A percentile compares a stretch with the other conserved stretches of the same genome.
phyloP scores from a whole-genome alignment of 2,797 vertebrate species.

The Macroramphosus scolopax region DNA sequence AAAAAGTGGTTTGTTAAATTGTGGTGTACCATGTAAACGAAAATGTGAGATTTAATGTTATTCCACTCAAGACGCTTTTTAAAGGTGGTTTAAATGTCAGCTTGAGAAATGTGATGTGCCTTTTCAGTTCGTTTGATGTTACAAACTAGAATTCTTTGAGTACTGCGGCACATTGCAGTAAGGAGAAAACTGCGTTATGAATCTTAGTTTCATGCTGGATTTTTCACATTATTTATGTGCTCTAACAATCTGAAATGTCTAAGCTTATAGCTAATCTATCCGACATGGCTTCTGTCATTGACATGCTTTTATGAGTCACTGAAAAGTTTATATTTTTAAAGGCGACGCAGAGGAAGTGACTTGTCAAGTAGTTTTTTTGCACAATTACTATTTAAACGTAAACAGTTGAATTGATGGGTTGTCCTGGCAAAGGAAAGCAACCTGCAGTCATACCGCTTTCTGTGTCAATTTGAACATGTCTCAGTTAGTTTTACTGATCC shows the following conservation, averaged over 20 bases:
- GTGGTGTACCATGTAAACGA: constrained; percentile 36
- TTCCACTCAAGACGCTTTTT: constrained; percentile 32
- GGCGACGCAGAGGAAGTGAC: constrained; percentile 12
- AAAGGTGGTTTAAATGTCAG: constrained; percentile 50
- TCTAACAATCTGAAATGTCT: constrained; percentile 50
- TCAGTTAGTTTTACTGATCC: too few species aligned
- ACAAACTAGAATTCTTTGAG: constrained; percentile 11
- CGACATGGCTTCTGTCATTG: constrained; percentile 38
- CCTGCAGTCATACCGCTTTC: too few species aligned
- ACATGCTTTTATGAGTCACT: constrained; percentile 35
- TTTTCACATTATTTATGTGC: constrained; percentile 34
- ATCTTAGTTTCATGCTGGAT: constrained; percentile 33
- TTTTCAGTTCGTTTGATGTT: constrained; percentile 63
- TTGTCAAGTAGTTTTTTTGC: constrained; percentile 1
- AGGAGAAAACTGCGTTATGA: constrained; percentile 24
- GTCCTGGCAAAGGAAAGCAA: too few species aligned
- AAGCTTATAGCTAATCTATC: constrained; percentile 48
- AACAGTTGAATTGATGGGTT: too few species aligned
- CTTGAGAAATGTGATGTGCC: constrained; percentile 70
- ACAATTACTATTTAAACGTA: too few species aligned
- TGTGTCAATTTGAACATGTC: too few species aligned
- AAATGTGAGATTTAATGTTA: constrained; percentile 32
- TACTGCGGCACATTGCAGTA: constrained; percentile 28
- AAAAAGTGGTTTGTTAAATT: constrained; percentile 26
- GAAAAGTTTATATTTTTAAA: constrained; percentile 54